phyloP scores from a whole-genome alignment of 2,888 invertebrate species.

The Diplazon laetatorius region DNA sequence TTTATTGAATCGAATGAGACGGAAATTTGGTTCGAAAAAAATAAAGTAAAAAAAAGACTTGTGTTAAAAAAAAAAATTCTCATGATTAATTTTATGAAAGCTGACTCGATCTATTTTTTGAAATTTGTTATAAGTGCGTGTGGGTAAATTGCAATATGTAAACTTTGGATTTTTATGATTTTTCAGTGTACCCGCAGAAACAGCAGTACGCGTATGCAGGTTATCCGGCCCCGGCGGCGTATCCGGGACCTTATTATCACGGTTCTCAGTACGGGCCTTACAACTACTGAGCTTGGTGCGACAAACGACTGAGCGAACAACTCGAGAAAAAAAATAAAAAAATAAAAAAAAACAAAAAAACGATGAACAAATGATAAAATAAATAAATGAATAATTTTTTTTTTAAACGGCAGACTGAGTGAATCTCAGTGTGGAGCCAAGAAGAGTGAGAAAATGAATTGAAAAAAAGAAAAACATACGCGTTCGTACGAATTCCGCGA shows the following conservation, averaged over 20 bases:
- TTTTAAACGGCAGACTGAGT: conserved; percentile 7
- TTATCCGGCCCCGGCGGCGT: conserved; percentile 91
- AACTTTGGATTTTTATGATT: not conserved
- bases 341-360: conserved; percentile 10
- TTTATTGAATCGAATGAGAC: too few species aligned
- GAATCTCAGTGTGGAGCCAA: not conserved
- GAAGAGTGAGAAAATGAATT: conserved; percentile 8
- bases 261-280: conserved; percentile 97
- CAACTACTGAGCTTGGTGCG: conserved; percentile 88
- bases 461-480: not conserved
- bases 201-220: conserved; percentile 96
- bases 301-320: conserved; percentile 46
- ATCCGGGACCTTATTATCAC: conserved; percentile 94
- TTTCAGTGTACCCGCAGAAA: conserved; percentile 95
- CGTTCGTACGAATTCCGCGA: conserved; percentile 56
- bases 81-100: conserved; percentile 22
- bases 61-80: too few species aligned
- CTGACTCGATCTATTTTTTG: too few species aligned
- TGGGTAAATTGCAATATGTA: not conserved
- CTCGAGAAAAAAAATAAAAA: conserved; percentile 25
- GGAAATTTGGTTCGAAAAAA: too few species aligned
- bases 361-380: not conserved
- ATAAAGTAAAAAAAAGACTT: not conserved
- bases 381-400: not conserved
- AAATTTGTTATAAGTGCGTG: not conserved